Base-by-base conservation (phyloP, 1,140 invertebrate species). In the Drosophila auraria region DNA sequence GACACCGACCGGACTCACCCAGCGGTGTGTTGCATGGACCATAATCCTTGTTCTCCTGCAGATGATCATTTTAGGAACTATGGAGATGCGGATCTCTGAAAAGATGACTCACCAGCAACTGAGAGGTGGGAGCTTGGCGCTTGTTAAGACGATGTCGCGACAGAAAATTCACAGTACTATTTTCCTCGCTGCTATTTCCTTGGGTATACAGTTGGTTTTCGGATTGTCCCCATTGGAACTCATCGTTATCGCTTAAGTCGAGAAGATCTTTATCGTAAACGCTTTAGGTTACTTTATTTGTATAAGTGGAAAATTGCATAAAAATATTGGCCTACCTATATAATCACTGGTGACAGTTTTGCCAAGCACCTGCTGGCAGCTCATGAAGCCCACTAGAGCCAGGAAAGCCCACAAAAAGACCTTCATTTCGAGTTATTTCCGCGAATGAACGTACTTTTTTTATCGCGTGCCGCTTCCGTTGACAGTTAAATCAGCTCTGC, bases 21-120 rank as follows among this genome's bases (percentile, higher is more conserved):
- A 94, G 93, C 0, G 95, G 94, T 3, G 95, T 95, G n/a, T 94
- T 80, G 70, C 96, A 96, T 11, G 93, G 92, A 71, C 95, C 95
- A 62, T 95, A 94, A 33, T 92, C 83, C 80, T 93, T 94, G 66
- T 94, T 94, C 58, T 92, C 87, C 91, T 92, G 38, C 0, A 71
- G 12, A 9, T n/a, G 9, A 40, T 25, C n/a, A 5, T 51, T 38
- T 2, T 4, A 2, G 5, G 0, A 23, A 12, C 30, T 40, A 11
- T 9, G 20, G 1, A 25, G n/a, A 15, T 15, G 15, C 0, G 5
- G 2, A 20, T 11, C 11, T 17, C 12, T 8, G 7, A 1, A 1
- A 15, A 2, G 0, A n/a, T 30, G 17, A 83, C 80, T 68, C 47
- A 91, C 87, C 62, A 83, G 54, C 33, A 91, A 30, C 8, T 86